Evolutionary conservation across 2,888 invertebrate species (phyloP), one percentile per base, ranked within the genome.

Genomic region (Oasisia sp.): DNA sequence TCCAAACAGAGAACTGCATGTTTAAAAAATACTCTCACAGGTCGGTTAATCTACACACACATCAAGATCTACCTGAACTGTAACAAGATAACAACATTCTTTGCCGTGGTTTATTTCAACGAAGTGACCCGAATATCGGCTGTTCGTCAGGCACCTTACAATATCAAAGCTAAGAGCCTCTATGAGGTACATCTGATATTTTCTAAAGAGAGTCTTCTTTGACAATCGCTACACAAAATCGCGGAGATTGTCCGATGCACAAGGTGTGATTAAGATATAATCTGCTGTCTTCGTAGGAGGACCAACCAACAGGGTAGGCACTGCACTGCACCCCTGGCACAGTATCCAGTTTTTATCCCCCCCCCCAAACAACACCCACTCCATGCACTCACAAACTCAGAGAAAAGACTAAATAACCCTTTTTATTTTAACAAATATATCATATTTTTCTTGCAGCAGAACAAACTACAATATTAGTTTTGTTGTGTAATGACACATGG

Each of bases 51-150:
- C 74, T 19, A 19, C 74, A 74, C n/a, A 74, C 27, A 27, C 1
- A 74, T 74, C 74, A 74, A 74, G 74, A 74, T 74, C n/a, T 19
- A 74, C 19, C 7, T 74, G 74, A 74, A 74, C 74, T 27, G 3
- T 74, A 74, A 74, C 74, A 74, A 74, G 74, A 74, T 74, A 74
- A 74, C 74, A 74, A 74, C 74, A 74, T 74, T 74, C n/a, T 74
- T 74, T 27, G 27, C 27, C 27, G 74, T 27, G 5, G 74, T 74
- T 27, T 74, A 19, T 74, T 74, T 74, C 74, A 74, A n/a, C 74
- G 7, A 74, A 74, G 19, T 74, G 74, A 74, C 74, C 74, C 74
- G 27, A 27, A 74, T 74, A 74, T 74, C 74, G 7, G 74, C 27
- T 74, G 74, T 74, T 27, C 74, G 14, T 50, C 50, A 74, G 27